Evolutionary conservation across 2,888 invertebrate genomes (phyloP), one percentile per base, ranked within the genome.

Genomic region (Volucella zonaria): DNA sequence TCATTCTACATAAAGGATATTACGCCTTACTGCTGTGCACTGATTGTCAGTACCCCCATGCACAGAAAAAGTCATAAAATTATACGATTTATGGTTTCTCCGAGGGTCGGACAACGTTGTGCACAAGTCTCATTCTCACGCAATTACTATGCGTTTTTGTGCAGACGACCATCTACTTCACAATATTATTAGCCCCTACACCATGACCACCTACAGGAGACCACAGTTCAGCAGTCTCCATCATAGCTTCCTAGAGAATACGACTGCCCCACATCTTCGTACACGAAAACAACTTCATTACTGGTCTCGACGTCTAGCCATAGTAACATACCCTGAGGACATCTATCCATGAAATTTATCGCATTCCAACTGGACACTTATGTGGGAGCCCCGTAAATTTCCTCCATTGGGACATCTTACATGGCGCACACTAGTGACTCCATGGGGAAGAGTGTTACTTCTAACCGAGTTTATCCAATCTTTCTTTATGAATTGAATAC

Each of bases 11-110:
- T 6, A 31, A 31, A 31, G 4, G 31, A 31, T 31, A 4, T 6
- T 31, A 31, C 31, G 31, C 31, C 31, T 31, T 31, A 31, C 67
- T 73, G 78, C 73, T 78, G 82, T 31, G 31, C 31, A 31, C 31
- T 31, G 31, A 77, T 81, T 66, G 61, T 45, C 56, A 38, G 52
- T 51, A 78, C 45, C 79, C 82, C 40, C 79, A 79, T 79, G 82
- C 58, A 64, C 51, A 62, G 31, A 66, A 76, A 71, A 80, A 83
- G 80, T 75, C 80, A 83, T 80, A 80, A 80, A 38, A 80, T 79
- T 14, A 54, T 54, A 54, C 75, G 83, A 82, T 79, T 82, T 82
- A 82, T 82, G 47, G 45, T 47, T 52, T 51, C 6, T 31, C 31
- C 1, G 31, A 23, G 77, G 82, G 15, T 71, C 71, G 47, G 15